Evolutionary conservation across 2,797 vertebrate species (phyloP).

Genomic region (Benthosema pterotum): DNA sequence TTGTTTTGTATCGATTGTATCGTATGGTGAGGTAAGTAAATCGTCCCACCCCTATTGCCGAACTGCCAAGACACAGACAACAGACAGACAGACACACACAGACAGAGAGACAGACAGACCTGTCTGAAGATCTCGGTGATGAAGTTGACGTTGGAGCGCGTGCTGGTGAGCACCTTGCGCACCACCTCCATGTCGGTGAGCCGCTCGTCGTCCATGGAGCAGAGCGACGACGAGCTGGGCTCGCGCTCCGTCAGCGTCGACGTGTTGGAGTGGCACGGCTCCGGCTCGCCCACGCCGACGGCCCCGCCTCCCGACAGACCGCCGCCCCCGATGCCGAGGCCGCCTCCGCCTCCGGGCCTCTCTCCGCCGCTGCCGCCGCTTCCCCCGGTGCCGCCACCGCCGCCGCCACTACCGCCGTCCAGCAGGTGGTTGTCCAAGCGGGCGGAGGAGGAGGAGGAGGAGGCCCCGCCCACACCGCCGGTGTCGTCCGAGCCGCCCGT

Average conservation of each 20-base stretch:
- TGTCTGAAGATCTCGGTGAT: conserved; percentile 98
- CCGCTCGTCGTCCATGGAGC: conserved; percentile 97
- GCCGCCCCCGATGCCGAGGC: conserved; percentile 47
- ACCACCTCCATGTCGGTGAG: conserved; percentile 87
- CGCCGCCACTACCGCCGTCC: conserved; percentile 46
- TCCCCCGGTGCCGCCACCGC: conserved; percentile 18
- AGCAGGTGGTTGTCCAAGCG: conserved; percentile 63
- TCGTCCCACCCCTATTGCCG: too few relatives aligned
- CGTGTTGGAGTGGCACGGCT: conserved; percentile 98
- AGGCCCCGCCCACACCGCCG: conserved; percentile 69
- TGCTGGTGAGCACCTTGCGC: conserved; percentile 92
- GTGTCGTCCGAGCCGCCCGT: conserved; percentile 76
- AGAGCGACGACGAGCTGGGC: conserved; percentile 97
- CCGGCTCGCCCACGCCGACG: conserved; percentile 73
- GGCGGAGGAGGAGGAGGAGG: too few relatives aligned
- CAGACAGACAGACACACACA: too few relatives aligned
- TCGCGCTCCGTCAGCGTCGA: conserved; percentile 97
- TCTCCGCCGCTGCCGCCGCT: conserved; percentile 19
- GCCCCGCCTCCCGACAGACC: conserved; percentile 79
- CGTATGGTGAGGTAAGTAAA: too few relatives aligned
- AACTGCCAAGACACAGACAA: too few relatives aligned
- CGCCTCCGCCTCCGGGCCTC: conserved; percentile 45
- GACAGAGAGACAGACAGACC: conserved; percentile 72
- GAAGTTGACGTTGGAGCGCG: conserved; percentile 96
- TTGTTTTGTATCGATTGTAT: too few relatives aligned